A percentile compares a stretch with the other conserved stretches of the same genome.
phyloP scores from a whole-genome alignment of 2,797 vertebrate genomes.

The Netta rufina region DNA sequence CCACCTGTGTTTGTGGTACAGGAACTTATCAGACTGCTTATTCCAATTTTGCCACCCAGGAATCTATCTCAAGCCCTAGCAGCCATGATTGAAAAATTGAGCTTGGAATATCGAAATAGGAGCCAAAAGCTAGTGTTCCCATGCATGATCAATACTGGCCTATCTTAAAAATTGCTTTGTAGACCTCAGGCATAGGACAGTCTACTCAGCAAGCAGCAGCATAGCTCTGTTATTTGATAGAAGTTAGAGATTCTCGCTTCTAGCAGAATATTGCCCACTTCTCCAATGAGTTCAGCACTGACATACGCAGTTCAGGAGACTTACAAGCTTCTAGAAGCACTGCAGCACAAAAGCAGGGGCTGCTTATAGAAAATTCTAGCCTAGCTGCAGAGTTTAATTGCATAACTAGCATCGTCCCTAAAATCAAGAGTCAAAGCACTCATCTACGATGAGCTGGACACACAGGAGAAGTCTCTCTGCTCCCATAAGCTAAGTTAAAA shows the following conservation, averaged over 20 bases:
- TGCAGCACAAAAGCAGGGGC: neutral
- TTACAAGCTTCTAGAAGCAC: neutral
- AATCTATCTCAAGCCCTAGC: neutral
- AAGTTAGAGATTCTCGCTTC: neutral
- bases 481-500: neutral
- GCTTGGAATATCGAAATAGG: neutral
- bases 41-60: neutral
- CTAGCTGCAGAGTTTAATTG: neutral
- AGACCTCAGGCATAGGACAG: neutral
- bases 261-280: neutral
- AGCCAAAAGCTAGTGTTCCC: conserved; percentile 3
- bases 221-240: neutral
- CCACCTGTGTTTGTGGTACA: neutral
- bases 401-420: neutral
- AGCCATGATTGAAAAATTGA: neutral
- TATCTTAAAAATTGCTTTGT: neutral
- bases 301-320: neutral
- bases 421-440: neutral
- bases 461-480: neutral
- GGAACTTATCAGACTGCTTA: neutral
- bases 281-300: neutral
- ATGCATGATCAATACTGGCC: neutral
- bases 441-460: neutral
- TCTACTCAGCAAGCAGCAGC: neutral
- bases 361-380: neutral